Evolutionary conservation across 2,797 vertebrate genomes (phyloP), one percentile per base, ranked within the genome.

Genomic region (Ptychadena robeensis): DNA sequence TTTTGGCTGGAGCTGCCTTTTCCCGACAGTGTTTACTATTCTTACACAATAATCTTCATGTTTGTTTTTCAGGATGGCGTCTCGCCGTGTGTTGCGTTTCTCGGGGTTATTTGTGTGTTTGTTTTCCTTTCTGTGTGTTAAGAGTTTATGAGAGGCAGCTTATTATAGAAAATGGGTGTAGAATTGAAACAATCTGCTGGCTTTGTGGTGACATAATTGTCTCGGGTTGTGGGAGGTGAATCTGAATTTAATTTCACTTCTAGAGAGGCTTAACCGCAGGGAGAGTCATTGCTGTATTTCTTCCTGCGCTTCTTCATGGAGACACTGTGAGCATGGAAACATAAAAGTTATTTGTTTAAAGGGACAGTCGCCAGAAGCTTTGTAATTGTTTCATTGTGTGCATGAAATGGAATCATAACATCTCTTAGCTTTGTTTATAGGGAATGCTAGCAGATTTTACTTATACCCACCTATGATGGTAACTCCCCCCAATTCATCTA

Each of bases 201-300:
- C 44, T 77, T 67, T 30, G 63, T 53, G 74, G 74, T 27, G 63
- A 77, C 74, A 66, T 34, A 64, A 61, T 77, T 75, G 28, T 77
- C 63, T 25, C 53, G 27, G 14, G 65, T 34, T 5, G 40, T 57
- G 64, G 63, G 59, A 31, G 35, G 76, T 38, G 4, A 38, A 37
- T 35, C 32, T 22, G 53, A 48, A 48, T 48, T 44, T 9, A 14
- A 77, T 67, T 77, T 67, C 38, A 67, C 65, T 66, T 32, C 2
- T 27, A 44, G 61, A 66, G 61, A 77, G 22, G 25, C 11, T 12
- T 48, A 67, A 77, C 61, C 63, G 9, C 74, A 77, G 63, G 63
- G 74, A 40, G 73, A 28, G 32, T 37, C 63, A 15, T 8, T 22
- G 59, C 1, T 12, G 40, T 3, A 7, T 6, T 18, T 53, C 44